phyloP scores from a whole-genome alignment of 1,140 invertebrate species.

The Megalonaias nervosa region DNA sequence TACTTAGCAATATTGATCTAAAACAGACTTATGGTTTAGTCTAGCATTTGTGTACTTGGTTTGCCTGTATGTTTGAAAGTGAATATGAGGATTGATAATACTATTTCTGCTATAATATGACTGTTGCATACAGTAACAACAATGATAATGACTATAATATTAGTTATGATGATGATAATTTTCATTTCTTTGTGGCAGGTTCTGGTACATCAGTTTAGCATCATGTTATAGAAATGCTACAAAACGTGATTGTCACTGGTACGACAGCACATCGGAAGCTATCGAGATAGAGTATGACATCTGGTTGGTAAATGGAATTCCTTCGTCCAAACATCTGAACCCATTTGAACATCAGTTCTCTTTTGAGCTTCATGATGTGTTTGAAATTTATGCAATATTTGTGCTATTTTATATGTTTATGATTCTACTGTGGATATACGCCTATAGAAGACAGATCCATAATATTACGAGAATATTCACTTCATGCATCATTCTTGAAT shows the following conservation, averaged over 20 bases:
- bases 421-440: slow-evolving; percentile 88
- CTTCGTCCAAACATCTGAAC: slow-evolving; percentile 78
- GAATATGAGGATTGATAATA: too few relatives aligned
- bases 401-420: slow-evolving; percentile 90
- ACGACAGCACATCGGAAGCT: slow-evolving; percentile 53
- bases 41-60: too few relatives aligned
- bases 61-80: too few relatives aligned
- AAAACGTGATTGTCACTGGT: slow-evolving; percentile 74
- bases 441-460: slow-evolving; percentile 88
- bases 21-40: too few relatives aligned
- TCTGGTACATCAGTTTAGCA: slow-evolving; percentile 96
- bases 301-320: slow-evolving; percentile 96
- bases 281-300: slow-evolving; percentile 88
- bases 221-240: slow-evolving; percentile 86
- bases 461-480: slow-evolving; percentile 94
- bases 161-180: neutral
- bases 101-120: too few relatives aligned
- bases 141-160: too few relatives aligned
- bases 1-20: too few relatives aligned
- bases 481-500: slow-evolving; percentile 87
- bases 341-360: slow-evolving; percentile 96
- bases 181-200: slow-evolving; percentile 75
- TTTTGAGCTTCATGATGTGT: slow-evolving; percentile 90
- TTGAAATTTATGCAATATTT: slow-evolving; percentile 93
- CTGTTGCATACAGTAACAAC: too few relatives aligned